A percentile compares a stretch with the other conserved stretches of the same genome.
Evolutionary conservation across 2,888 invertebrate species (phyloP).

Genomic region (Eilema griseolum): DNA sequence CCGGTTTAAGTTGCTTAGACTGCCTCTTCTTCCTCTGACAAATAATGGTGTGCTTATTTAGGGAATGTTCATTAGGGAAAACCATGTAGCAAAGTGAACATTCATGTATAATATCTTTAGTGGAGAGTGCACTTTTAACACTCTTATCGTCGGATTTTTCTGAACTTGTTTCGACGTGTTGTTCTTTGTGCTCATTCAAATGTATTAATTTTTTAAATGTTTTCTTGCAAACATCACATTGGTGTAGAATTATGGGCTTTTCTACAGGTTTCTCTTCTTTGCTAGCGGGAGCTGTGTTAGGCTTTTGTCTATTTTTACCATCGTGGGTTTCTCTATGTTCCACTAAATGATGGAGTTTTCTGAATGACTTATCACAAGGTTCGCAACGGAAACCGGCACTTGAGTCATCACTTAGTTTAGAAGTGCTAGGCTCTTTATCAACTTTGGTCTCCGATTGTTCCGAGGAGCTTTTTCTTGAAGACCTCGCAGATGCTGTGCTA

Average conservation of each 20-base stretch:
- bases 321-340: constrained; percentile 84
- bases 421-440: constrained; percentile 54
- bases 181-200: constrained; percentile 82
- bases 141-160: constrained; percentile 82
- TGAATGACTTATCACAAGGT: constrained; percentile 83
- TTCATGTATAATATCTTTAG: constrained; percentile 84
- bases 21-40: constrained; percentile 81
- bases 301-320: constrained; percentile 75
- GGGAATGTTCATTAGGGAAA: constrained; percentile 83
- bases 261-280: constrained; percentile 51
- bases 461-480: constrained; percentile 70
- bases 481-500: constrained; percentile 55
- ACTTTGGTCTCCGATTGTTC: constrained; percentile 69
- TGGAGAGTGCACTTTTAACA: constrained; percentile 76
- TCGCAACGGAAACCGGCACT: constrained; percentile 83
- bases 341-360: constrained; percentile 83
- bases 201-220: constrained; percentile 79
- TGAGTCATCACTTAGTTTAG: constrained; percentile 69
- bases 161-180: constrained; percentile 75
- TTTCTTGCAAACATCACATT: constrained; percentile 81
- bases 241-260: constrained; percentile 61
- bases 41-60: constrained; percentile 76
- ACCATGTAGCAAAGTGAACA: constrained; percentile 85
- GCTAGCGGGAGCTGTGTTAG: constrained; percentile 41
- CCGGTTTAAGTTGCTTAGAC: constrained; percentile 59